Evolutionary conservation across 2,888 invertebrate genomes (phyloP), one percentile per base, ranked within the genome.

Genomic region (Thera obeliscata): DNA sequence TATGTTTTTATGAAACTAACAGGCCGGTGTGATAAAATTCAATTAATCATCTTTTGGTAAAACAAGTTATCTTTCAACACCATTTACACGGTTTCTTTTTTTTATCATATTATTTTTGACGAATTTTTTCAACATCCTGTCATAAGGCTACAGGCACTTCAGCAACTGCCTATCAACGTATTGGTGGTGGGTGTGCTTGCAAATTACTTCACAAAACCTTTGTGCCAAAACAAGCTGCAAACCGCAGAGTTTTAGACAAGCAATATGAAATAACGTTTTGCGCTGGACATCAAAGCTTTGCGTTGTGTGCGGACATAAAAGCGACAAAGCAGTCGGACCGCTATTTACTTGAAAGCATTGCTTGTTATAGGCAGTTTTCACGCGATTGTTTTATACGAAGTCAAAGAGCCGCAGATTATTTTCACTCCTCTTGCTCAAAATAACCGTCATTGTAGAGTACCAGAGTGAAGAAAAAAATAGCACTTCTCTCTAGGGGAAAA

Each of bases 311-410:
- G 76, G 74, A 81, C 80, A 77, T 86, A 82, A 87, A 83, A 76
- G 76, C 75, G 79, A 84, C 89, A 88, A 89, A 89, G 87, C 76
- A 84, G 87, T 87, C 88, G 86, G 90, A 56, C 41, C 56, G 78
- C 79, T 79, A 80, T 86, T 83, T 80, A 75, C 67, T 76, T 76
- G 71, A 75, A 77, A 78, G 78, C 72, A 67, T 74, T 68, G 74
- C 71, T 74, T 64, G 76, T 80, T 76, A 80, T 78, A 74, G 75
- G 70, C 65, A 75, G 74, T 81, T 79, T 85, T 78, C 80, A 77
- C 74, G 76, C 80, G 76, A 69, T 56, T 66, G 61, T 64, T 61
- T 57, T 46, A 22, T 52, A 41, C 43, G 35, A 50, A 50, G 33
- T 65, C 66, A 65, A 58, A 64, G 56, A 38, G 57, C 58, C 43